Evolutionary conservation across 2,113 vertebrate species (phyloP), one percentile per base, ranked within the genome.

Genomic region (Notarius lentiginosus): DNA sequence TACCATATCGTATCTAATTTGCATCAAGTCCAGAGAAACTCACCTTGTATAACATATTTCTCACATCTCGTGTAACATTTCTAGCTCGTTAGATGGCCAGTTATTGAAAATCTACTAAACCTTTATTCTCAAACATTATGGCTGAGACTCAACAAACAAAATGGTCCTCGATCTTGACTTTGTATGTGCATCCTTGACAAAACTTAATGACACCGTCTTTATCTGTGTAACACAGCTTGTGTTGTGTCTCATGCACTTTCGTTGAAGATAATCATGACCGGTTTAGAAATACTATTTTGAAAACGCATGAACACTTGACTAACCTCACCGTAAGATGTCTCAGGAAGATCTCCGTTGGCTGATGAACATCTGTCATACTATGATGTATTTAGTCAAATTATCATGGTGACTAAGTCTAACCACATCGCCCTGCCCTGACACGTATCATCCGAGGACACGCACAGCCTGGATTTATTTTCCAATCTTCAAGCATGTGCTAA

Each of bases 401-500:
- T 65, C 41, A 20, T 15, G 6, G 24, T 22, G 83, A 61, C 55
- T 10, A 56, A 66, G 27, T n/a, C 34, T 22, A 86, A 85, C 49
- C 61, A 27, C 47, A 41, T 70, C 61, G 9, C 66, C 63, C 53
- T 51, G 79, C 14, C 34, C 11, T 20, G 51, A 86, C 63, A 56
- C 5, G 30, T 24, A 24, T 58, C 61, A 24, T 70, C 85, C 47
- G 30, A 81, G 34, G 53, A 58, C 34, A 47, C 17, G 27, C 30
- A 61, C 17, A 20, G 65, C 65, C 24, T 27, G 34, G 79, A 86
- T 86, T 72, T 82, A 86, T 86, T 82, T 82, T 22, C 51, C 66
- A 56, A 56, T 66, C 65, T 73, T 12, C 60, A 20, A 49, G 85
- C 66, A 60, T 61, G 79, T 82, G 66, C 41, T 81, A 58, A 82